Percentiles rank a stretch among this genome's conserved stretches.
These are phyloP conservation scores for Dexiosoma caninum DNA, from an alignment of 2,888 invertebrate species.

Conservation along the genomic window DNA sequence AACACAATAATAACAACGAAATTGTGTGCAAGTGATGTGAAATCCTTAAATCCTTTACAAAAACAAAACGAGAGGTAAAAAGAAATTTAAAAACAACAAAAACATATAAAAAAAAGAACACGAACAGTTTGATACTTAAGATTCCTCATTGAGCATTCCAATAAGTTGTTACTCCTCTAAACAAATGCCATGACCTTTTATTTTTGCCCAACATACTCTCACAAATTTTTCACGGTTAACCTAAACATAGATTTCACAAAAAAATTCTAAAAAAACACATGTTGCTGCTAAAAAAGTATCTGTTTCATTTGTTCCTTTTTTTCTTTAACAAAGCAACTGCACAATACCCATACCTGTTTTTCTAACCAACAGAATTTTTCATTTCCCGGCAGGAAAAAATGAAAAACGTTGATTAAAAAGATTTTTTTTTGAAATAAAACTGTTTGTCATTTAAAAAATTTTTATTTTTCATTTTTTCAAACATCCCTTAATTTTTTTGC, in stretches of 20 bases:
- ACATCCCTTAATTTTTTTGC: slow-evolving; percentile 46
- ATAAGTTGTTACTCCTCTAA: slow-evolving; percentile 43
- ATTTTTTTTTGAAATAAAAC: not conserved
- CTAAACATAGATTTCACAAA: not conserved
- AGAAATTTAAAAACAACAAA: not conserved
- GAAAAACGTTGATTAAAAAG: not conserved
- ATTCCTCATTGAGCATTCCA: slow-evolving; percentile 44
- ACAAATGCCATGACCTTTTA: not conserved
- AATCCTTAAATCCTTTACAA: slow-evolving; percentile 59
- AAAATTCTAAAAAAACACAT: slow-evolving; percentile 42
- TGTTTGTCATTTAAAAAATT: not conserved
- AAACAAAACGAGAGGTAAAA: slow-evolving; percentile 23
- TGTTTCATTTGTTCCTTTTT: slow-evolving; percentile 33
- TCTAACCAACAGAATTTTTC: not conserved
- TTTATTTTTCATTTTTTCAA: not conserved
- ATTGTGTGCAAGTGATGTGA: not conserved
- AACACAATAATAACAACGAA: not conserved
- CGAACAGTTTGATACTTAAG: not conserved
- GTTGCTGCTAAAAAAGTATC: slow-evolving; percentile 54
- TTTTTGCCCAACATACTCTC: not conserved
- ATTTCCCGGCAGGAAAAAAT: not conserved
- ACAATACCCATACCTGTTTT: slow-evolving; percentile 55
- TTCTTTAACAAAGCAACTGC: slow-evolving; percentile 19
- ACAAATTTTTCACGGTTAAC: slow-evolving; percentile 53
- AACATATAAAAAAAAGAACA: too few relatives aligned